Base-by-base conservation (phyloP, 1,140 invertebrate species). In the Drosophila tsacasi region DNA sequence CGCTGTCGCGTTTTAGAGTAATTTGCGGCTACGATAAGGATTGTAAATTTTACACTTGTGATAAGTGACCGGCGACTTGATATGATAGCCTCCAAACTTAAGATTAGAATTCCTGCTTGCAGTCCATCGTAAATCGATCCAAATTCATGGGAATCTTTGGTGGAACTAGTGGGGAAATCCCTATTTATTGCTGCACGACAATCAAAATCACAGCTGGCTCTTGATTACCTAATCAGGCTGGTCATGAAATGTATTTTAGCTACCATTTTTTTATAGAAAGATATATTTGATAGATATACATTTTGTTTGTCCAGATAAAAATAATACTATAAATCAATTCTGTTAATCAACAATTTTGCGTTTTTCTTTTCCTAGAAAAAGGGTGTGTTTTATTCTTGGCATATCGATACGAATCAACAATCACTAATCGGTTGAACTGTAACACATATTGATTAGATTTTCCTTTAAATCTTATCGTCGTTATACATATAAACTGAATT, bases 21-120 rank as follows among this genome's bases (percentile, higher is more conserved):
- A 76, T 68, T 82, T 79, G 66, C 61, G 60, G 54, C 39, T 37
- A 59, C 58, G 76, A 77, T 85, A 81, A 64, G 62, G 61, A 50
- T 67, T 60, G 63, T 81, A 89, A 86, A 83, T 86, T 52, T 62
- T 19, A 23, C 12, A 27, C 17, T 37, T 5, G 8, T 76, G 84
- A 86, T 86, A 89, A 86, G 77, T 50, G 39, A 32, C 57, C 47
- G 54, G 47, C 57, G 19, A 30, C 55, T 44, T 61, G 64, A 69
- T 59, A 71, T 46, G 49, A 71, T 68, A 71, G 67, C 66, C 61
- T 52, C 46, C 37, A 25, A 60, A 46, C 19, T 65, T 46, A 25
- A 61, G 69, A 64, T 75, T 74, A 55, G 40, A 55, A 25, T 30
- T 44, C 25, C 19, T 23, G 21, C 40, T 54, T 46, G 30, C 49